Evolutionary conservation across 1,140 invertebrate genomes (phyloP), one percentile per base, ranked within the genome.

Genomic region (Rhyzopertha dominica): DNA sequence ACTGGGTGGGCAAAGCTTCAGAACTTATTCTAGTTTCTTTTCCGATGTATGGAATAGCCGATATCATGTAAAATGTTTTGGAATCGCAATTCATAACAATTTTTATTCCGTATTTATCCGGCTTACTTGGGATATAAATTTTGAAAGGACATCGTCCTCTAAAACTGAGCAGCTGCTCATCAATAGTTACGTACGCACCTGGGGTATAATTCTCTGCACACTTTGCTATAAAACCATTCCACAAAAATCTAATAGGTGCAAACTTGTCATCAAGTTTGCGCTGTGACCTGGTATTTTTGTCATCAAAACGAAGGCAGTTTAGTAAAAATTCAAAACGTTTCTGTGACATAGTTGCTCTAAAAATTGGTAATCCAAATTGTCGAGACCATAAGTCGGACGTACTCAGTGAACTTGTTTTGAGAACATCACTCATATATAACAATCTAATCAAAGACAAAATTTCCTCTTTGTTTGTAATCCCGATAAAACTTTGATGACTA

Each of bases 41-140:
- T 25, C 65, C 63, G 7, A 49, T 26, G 38, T 69, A 68, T 13
- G 63, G 51, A 36, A 62, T 58, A 5, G 51, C 56, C 54, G 61
- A 58, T 5, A 58, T 38, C 29, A 65, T 42, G 41, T 70, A 68
- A 18, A 53, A 50, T 8, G 54, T 61, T 38, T 26, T 30, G 13
- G 59, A 53, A 51, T 69, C 62, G n/a, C 51, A 58, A n/a, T 66
- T 44, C 26, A 47, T 51, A n/a, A 41, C 26, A 25, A 55, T 37
- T 56, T 70, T 71, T 35, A 69, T 58, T 3, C 61, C 66, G 48
- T 67, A 71, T 47, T 67, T 69, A 43, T 54, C 56, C 3, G 67
- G 67, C 54, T 71, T 71, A 26, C 48, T 55, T 4, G 61, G 61
- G 8, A 73, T 65, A 40, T 65, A 66, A 1, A 61, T 45, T 36